Percentiles rank a stretch among this genome's conserved stretches.
Conservation (phyloP, 2,888 invertebrate genomes). For the Mechanitis mazaeus region DNA sequence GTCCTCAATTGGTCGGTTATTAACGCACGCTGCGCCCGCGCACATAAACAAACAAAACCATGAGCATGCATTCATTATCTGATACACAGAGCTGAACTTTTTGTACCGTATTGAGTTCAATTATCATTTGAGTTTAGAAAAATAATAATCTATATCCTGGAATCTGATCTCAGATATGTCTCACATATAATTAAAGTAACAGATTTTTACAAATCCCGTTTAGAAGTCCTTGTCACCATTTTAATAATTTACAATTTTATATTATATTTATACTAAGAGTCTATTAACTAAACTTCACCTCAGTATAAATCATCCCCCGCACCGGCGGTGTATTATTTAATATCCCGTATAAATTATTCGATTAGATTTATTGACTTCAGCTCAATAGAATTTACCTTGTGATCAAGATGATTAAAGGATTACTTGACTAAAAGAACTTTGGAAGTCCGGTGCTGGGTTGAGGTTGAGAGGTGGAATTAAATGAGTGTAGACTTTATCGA, state of each 20-base stretch:
- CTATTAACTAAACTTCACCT: slow-evolving; percentile 11
- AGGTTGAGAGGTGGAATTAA: neutral
- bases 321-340: slow-evolving; percentile 36
- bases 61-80: slow-evolving; percentile 23
- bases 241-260: too few species aligned
- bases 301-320: slow-evolving; percentile 41
- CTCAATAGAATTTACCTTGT: slow-evolving; percentile 13
- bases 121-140: too few species aligned
- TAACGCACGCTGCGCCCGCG: slow-evolving; percentile 48
- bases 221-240: too few species aligned
- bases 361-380: slow-evolving; percentile 35
- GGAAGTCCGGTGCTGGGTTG: too few species aligned
- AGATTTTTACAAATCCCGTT: too few species aligned
- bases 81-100: neutral
- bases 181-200: too few species aligned
- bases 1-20: slow-evolving; percentile 62
- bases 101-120: too few species aligned
- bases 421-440: too few species aligned
- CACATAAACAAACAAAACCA: slow-evolving; percentile 25
- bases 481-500: too few species aligned
- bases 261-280: neutral
- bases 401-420: neutral
- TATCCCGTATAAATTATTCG: slow-evolving; percentile 40
- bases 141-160: too few species aligned
- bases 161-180: too few species aligned